Conservation (phyloP, 2,113 vertebrate genomes). For the Gnathonemus echidnorhynchus region DNA sequence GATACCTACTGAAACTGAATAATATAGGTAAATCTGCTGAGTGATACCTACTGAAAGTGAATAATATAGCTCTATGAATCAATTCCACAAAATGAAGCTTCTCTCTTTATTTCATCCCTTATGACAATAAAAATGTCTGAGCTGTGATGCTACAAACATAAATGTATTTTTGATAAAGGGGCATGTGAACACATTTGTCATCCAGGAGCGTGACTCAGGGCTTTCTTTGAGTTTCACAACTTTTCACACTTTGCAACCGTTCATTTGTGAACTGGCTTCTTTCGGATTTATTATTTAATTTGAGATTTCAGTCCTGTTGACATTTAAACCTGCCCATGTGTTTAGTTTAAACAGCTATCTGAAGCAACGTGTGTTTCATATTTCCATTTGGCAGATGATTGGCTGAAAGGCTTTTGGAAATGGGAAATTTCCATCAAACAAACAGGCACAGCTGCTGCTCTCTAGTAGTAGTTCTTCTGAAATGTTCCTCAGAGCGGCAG, state of each 20-base stretch:
- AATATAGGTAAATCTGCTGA: not conserved
- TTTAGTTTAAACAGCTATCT: not conserved
- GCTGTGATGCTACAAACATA: not conserved
- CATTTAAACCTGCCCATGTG: constrained; percentile 6
- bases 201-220: not conserved
- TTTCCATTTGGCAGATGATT: not conserved
- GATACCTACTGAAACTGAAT: too few relatives aligned
- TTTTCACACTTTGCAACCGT: not conserved
- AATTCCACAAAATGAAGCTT: not conserved
- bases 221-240: not conserved
- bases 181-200: not conserved
- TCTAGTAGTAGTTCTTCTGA: not conserved
- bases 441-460: not conserved
- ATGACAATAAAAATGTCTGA: not conserved
- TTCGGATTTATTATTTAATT: not conserved
- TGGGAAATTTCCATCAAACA: not conserved
- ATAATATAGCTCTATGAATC: not conserved
- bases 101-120: not conserved
- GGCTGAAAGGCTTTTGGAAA: not conserved
- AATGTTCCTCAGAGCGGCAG: not conserved
- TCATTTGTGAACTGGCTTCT: not conserved
- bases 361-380: not conserved
- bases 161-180: not conserved
- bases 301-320: not conserved
- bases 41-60: not conserved